phyloP scores from a whole-genome alignment of 2,888 invertebrate genomes.

The Synergus laeviventris region DNA sequence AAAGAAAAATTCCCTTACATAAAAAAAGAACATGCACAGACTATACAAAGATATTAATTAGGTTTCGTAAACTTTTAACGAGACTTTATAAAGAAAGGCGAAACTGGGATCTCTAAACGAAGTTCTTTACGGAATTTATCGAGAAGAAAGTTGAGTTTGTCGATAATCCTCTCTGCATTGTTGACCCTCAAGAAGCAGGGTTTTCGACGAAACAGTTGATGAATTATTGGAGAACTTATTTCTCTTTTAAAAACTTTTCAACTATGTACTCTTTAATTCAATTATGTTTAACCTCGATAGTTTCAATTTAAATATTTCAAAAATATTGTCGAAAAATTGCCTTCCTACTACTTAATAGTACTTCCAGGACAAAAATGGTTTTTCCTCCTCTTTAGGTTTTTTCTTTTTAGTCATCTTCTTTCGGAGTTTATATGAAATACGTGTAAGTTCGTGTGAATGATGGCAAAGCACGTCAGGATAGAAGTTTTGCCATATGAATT shows the following conservation, averaged over 20 bases:
- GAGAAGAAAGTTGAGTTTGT: neutral
- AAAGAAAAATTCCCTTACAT: neutral
- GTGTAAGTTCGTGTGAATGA: neutral
- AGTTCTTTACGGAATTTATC: slow-evolving; percentile 27
- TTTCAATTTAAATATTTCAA: too few relatives aligned
- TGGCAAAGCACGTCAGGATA: slow-evolving; percentile 14
- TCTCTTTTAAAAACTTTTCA: neutral
- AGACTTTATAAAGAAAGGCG: neutral
- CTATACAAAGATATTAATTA: slow-evolving; percentile 6
- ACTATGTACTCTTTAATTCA: neutral
- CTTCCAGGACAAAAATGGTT: neutral
- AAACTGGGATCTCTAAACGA: neutral
- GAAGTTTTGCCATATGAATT: slow-evolving; percentile 29
- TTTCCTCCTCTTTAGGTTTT: neutral
- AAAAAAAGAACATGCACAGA: neutral
- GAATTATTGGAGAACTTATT: neutral
- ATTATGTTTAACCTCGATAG: too few relatives aligned
- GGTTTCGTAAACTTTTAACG: slow-evolving; percentile 10
- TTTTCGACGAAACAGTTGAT: neutral
- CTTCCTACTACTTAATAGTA: neutral
- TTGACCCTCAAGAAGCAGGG: neutral
- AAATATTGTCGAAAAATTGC: too few relatives aligned
- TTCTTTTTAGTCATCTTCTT: neutral
- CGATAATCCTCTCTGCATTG: neutral
- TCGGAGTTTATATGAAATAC: neutral